phyloP scores from a whole-genome alignment of 2,888 invertebrate species.

The Drosophila borborema region DNA sequence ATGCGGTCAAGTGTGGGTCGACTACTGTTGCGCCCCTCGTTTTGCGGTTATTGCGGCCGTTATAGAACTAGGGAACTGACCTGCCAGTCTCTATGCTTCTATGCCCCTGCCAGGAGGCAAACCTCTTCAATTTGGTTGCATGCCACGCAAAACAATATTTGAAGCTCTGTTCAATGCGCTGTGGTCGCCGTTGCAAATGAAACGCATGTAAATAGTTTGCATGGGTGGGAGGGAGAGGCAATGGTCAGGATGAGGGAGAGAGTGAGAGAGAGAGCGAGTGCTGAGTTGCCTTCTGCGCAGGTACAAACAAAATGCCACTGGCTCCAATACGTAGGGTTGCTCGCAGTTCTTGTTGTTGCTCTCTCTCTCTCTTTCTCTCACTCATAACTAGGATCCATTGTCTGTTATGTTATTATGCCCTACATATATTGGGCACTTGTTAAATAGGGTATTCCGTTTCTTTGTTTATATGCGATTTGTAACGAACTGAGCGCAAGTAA shows the following conservation, averaged over 20 bases:
- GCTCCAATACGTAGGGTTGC: constrained; percentile 28
- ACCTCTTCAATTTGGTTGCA: constrained; percentile 23
- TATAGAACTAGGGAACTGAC: not conserved
- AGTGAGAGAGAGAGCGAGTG: not conserved
- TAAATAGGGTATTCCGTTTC: not conserved
- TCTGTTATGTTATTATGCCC: not conserved
- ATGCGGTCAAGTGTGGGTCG: constrained; percentile 61
- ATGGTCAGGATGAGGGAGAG: not conserved
- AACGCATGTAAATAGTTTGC: constrained; percentile 25
- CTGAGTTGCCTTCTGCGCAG: constrained; percentile 58
- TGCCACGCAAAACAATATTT: constrained; percentile 31
- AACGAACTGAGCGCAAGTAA: not conserved
- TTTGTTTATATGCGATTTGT: not conserved
- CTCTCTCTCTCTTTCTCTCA: not conserved
- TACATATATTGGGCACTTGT: not conserved
- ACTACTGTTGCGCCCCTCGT: constrained; percentile 54
- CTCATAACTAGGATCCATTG: not conserved
- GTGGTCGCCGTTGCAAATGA: constrained; percentile 28
- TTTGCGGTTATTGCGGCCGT: constrained; percentile 21
- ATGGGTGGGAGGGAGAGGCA: not conserved
- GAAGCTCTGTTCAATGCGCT: constrained; percentile 41
- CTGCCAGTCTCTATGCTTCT: not conserved
- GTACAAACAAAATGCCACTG: constrained; percentile 69
- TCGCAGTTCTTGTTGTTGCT: constrained; percentile 14
- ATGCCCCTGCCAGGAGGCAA: not conserved